Base-by-base conservation (phyloP, 2,797 vertebrate genomes). In the Dendrocincla fuliginosa region DNA sequence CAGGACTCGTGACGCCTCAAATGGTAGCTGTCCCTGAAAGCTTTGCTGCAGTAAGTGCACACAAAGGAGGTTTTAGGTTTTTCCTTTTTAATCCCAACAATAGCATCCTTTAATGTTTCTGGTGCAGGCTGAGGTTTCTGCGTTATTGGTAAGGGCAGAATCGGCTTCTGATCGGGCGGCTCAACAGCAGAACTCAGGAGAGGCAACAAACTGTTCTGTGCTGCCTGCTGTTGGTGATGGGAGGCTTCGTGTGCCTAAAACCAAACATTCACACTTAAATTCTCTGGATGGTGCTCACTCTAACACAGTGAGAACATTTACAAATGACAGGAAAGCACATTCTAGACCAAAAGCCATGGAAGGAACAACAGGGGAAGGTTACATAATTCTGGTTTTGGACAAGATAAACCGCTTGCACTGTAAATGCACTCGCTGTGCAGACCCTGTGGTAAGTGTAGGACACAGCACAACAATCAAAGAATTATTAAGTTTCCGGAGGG, bases 21-120 rank as follows among this genome's bases (percentile, higher is more conserved):
- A 98, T 99, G 99, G 97, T 99, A 99, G 98, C 99, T 99, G 98
- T 99, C 99, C 93, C 99, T 98, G 98, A 99, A 99, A 94, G 99
- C 99, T 98, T 99, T 99, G 98, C 98, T 99, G 98, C 99, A 99
- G 98, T 99, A 99, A 94, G 99, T 99, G 89, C 99, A 99, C 97
- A 99, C 98, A 97, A 99, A 99, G 56, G 99, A 99, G 32, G 99
- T 99, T 98, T 99, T 99, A 91, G 98, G 98, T 94, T 99, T 99
- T 97, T 99, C 99, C 96, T 99, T 99, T 98, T 99, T 99, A 98
- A 98, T 98, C 92, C 98, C 98, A 92, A 97, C 97, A 96, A 99
- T 98, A 87, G 99, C 98, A 98, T 99, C 99, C 98, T 99, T 99
- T 93, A 99, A 98, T 57, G 99, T 99, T 97, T 99, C 99, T 81